These are phyloP conservation scores for Hyperoodon ampullatus DNA, from an alignment of 2,113 vertebrate species.

Conservation along the genomic window DNA sequence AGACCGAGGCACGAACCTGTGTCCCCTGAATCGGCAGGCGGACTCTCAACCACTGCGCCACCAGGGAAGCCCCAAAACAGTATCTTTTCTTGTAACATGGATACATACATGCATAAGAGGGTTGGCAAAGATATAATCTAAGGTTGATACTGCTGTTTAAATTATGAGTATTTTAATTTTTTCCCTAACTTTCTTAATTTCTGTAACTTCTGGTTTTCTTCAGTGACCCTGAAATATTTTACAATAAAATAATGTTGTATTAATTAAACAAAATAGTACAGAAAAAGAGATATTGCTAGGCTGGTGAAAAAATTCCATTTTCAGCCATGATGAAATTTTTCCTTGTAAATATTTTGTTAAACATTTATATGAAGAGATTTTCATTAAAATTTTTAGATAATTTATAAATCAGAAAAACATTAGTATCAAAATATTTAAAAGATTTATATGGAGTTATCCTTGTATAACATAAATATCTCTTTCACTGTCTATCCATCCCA, in stretches of 20 bases:
- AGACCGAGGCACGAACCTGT: too few species aligned
- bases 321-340: background rate
- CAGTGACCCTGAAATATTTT: background rate
- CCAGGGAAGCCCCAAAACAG: background rate
- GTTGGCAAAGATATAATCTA: background rate
- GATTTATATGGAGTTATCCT: background rate
- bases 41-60: too few species aligned
- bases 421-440: background rate
- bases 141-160: background rate
- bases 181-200: background rate
- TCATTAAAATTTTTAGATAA: background rate
- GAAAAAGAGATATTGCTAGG: background rate
- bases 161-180: background rate
- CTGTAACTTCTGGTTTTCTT: constrained; percentile 11
- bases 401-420: background rate
- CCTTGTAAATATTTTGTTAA: background rate
- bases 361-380: background rate
- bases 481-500: background rate
- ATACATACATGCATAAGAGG: background rate
- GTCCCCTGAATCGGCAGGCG: too few species aligned
- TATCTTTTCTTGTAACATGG: background rate
- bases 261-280: background rate
- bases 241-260: background rate
- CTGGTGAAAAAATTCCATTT: background rate
- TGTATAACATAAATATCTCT: background rate